Conservation (phyloP, 2,888 invertebrate species). For the Protonemura montana region DNA sequence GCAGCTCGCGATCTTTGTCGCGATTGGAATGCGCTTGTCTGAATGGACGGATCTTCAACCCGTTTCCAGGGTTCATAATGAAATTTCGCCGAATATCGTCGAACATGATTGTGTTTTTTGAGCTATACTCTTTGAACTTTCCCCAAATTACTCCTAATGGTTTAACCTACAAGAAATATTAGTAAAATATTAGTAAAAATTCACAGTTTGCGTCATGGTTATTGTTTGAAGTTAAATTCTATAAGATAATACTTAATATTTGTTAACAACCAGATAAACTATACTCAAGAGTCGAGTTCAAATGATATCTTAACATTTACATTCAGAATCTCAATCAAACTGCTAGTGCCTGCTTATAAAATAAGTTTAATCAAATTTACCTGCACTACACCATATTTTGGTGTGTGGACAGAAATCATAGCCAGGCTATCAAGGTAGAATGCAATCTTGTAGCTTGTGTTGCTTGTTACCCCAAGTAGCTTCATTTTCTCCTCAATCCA, state of each 20-base stretch:
- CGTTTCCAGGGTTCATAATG: conserved; percentile 95
- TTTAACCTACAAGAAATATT: conserved; percentile 72
- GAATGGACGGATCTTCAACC: conserved; percentile 89
- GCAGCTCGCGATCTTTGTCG: conserved; percentile 80
- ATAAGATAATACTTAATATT: no score
- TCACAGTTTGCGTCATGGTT: no score
- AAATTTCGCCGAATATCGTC: conserved; percentile 96
- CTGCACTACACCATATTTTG: conserved; percentile 90
- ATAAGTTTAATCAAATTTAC: conserved; percentile 59
- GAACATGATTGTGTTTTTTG: conserved; percentile 97
- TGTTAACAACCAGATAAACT: no score
- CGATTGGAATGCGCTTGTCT: conserved; percentile 90
- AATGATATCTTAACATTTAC: no score
- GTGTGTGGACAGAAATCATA: conserved; percentile 93
- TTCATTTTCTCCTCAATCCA: conserved; percentile 99
- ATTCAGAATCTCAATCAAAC: no score
- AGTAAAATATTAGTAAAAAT: neutral
- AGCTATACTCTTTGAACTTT: conserved; percentile 85
- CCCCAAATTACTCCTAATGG: conserved; percentile 98
- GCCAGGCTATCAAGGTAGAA: conserved; percentile 91
- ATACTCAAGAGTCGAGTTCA: no score
- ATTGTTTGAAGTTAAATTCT: no score
- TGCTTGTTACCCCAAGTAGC: conserved; percentile 82
- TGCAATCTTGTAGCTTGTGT: conserved; percentile 87
- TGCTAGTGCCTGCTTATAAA: no score